Evolutionary conservation across 1,140 invertebrate species (phyloP).

Genomic region (Temnothorax longispinosus): DNA sequence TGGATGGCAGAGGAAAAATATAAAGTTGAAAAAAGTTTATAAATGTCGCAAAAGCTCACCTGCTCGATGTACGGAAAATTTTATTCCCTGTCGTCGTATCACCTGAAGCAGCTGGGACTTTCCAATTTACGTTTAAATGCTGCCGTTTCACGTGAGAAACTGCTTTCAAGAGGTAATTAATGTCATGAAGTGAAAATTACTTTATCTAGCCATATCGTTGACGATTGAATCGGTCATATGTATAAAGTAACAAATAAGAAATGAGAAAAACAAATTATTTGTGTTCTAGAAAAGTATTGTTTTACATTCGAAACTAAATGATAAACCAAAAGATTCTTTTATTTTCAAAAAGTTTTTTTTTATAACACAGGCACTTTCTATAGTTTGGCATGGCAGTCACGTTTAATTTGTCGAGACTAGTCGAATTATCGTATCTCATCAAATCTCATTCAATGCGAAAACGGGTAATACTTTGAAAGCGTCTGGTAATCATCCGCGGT

Average conservation of each 20-base stretch:
- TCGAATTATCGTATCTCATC: not conserved
- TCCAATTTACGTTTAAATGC: conserved; percentile 55
- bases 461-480: not conserved
- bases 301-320: not conserved
- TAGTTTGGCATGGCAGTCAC: not conserved
- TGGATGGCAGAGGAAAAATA: conserved; percentile 32
- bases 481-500: conserved; percentile 28
- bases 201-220: not conserved
- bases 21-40: conserved; percentile 59
- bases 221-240: conserved; percentile 2
- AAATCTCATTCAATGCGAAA: conserved; percentile 28
- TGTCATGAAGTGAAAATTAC: conserved; percentile 10
- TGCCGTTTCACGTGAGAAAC: conserved; percentile 1
- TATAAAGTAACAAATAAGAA: not conserved
- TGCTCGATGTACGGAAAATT: conserved; percentile 43
- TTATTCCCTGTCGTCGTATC: conserved; percentile 38
- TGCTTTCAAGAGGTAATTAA: conserved; percentile 23
- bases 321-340: not conserved
- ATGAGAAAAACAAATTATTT: not conserved
- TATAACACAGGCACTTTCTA: not conserved
- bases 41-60: conserved; percentile 42
- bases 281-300: not conserved
- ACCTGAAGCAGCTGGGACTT: conserved; percentile 37
- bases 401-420: conserved; percentile 7
- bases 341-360: not conserved